These are phyloP conservation scores for Coleophora flavipennella DNA, from an alignment of 2,888 invertebrate species.

Conservation along the genomic window DNA sequence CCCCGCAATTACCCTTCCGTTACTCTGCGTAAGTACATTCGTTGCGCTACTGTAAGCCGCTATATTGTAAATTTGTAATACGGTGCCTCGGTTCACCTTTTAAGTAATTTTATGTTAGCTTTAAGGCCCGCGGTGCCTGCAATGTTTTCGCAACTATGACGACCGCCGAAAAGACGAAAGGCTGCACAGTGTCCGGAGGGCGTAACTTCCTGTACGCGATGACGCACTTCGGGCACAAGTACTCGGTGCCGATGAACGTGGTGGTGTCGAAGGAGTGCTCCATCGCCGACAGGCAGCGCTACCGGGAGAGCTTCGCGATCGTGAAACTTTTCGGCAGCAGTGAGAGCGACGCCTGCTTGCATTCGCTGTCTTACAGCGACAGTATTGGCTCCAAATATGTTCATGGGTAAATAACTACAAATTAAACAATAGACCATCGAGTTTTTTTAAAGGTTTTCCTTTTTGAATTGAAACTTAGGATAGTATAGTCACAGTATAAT, in stretches of 20 bases:
- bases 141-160: slow-evolving; percentile 29
- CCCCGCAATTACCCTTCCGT: too few species aligned
- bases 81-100: too few species aligned
- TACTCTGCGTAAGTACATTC: too few species aligned
- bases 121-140: slow-evolving; percentile 38
- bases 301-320: slow-evolving; percentile 35
- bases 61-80: too few species aligned
- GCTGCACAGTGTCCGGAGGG: slow-evolving; percentile 34
- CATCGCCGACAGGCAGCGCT: slow-evolving; percentile 28
- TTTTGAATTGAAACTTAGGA: too few species aligned
- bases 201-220: slow-evolving; percentile 35
- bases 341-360: slow-evolving; percentile 30
- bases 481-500: too few species aligned
- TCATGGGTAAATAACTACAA: slow-evolving; percentile 23
- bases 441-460: too few species aligned
- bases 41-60: too few species aligned
- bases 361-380: slow-evolving; percentile 31
- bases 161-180: slow-evolving; percentile 28
- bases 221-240: slow-evolving; percentile 31
- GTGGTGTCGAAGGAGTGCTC: slow-evolving; percentile 33
- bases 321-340: slow-evolving; percentile 34
- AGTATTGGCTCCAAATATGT: slow-evolving; percentile 34
- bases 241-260: slow-evolving; percentile 36
- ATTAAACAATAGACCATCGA: too few species aligned
- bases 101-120: slow-evolving; percentile 19